Evolutionary conservation across 2,888 invertebrate species (phyloP).

Genomic region (Sesia apiformis): DNA sequence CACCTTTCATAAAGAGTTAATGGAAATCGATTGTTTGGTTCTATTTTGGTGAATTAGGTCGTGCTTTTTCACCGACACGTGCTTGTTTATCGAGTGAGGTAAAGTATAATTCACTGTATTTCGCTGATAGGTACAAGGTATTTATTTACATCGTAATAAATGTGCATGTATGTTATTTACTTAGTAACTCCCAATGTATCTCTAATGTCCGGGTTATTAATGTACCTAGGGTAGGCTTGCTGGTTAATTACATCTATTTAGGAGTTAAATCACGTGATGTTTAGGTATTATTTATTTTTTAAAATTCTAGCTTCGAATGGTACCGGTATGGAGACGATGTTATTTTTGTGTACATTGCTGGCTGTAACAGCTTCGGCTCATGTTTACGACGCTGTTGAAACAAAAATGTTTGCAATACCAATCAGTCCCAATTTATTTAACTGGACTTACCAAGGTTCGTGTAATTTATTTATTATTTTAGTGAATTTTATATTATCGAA

Average conservation of each 20-base stretch:
- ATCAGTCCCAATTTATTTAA: constrained; percentile 86
- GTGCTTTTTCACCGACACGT: constrained; percentile 11
- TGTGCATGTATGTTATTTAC: too few species aligned
- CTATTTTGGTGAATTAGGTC: constrained; percentile 46
- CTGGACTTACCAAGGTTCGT: constrained; percentile 82
- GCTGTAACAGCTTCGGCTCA: neutral
- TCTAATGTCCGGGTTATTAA: too few species aligned
- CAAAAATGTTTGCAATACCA: constrained; percentile 86
- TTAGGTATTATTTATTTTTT: too few species aligned
- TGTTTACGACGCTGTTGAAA: constrained; percentile 38
- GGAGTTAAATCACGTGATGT: too few species aligned
- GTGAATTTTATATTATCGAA: neutral
- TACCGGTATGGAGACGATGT: neutral
- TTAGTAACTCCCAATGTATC: too few species aligned
- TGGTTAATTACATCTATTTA: too few species aligned
- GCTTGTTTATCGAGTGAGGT: neutral
- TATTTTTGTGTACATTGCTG: constrained; percentile 1
- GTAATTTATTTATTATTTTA: neutral
- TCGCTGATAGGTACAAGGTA: too few species aligned
- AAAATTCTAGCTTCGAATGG: neutral
- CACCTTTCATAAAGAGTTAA: constrained; percentile 34
- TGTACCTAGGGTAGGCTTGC: too few species aligned
- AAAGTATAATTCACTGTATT: too few species aligned
- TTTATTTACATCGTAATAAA: too few species aligned
- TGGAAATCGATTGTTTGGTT: constrained; percentile 55